phyloP scores from a whole-genome alignment of 2,797 vertebrate genomes.

The Peromyscus attwateri region DNA sequence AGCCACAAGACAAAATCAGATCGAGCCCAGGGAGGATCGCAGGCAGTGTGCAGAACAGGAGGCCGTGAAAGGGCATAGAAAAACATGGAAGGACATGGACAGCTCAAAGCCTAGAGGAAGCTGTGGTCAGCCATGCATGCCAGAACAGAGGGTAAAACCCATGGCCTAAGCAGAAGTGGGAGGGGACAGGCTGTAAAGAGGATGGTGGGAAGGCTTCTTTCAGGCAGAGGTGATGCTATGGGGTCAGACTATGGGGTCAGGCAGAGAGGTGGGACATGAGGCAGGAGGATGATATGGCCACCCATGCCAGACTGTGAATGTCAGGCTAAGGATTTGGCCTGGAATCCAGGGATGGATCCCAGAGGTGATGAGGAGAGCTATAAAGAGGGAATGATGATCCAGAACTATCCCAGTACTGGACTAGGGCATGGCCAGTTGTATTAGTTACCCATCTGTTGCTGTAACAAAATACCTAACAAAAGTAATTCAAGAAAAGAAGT shows the following conservation, averaged over 20 bases:
- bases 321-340: neutral
- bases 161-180: neutral
- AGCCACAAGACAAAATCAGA: neutral
- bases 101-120: neutral
- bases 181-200: neutral
- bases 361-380: neutral
- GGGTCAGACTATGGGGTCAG: neutral
- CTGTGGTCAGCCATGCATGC: neutral
- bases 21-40: neutral
- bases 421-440: too few species aligned
- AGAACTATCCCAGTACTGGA: neutral
- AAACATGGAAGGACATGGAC: neutral
- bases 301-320: neutral
- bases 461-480: neutral
- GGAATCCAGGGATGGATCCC: neutral
- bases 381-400: neutral
- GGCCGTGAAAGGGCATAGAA: neutral
- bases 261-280: neutral
- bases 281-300: neutral
- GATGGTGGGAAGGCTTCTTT: neutral
- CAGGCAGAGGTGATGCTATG: neutral
- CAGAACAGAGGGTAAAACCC: neutral
- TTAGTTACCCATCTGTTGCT: neutral
- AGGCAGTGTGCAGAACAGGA: neutral
- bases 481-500: too few species aligned